Evolutionary conservation across 1,140 invertebrate species (phyloP).

Genomic region (Paraescarpia echinospica): DNA sequence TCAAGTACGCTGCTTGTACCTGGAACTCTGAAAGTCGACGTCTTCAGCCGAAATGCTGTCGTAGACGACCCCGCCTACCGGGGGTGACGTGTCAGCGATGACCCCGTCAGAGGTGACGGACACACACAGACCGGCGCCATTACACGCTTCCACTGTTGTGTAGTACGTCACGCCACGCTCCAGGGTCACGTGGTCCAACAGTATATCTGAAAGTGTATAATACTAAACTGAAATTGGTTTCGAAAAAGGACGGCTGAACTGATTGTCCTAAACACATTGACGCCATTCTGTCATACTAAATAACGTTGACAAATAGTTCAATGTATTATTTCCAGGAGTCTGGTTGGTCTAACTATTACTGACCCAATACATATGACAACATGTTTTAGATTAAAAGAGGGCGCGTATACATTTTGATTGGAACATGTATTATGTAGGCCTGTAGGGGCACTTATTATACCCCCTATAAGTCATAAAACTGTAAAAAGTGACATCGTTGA

Average conservation of each 20-base stretch:
- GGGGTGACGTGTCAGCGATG: constrained; percentile 4
- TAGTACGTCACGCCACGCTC: neutral
- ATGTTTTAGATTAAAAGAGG: no score
- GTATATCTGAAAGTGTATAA: neutral
- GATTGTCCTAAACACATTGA: no score
- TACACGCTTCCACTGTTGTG: neutral
- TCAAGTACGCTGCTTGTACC: neutral
- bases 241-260: no score
- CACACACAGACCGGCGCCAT: neutral
- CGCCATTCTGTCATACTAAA: no score
- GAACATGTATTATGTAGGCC: neutral
- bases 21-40: neutral
- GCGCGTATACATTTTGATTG: neutral
- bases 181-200: neutral
- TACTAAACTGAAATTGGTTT: neutral
- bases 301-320: no score
- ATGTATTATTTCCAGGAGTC: no score
- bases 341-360: no score
- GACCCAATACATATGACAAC: no score
- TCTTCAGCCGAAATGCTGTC: neutral
- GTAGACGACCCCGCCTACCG: neutral
- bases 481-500: neutral
- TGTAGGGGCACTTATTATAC: neutral
- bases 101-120: neutral
- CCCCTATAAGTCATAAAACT: neutral